Evolutionary conservation across 2,888 invertebrate genomes (phyloP).

Genomic region (Aphrophora alni): DNA sequence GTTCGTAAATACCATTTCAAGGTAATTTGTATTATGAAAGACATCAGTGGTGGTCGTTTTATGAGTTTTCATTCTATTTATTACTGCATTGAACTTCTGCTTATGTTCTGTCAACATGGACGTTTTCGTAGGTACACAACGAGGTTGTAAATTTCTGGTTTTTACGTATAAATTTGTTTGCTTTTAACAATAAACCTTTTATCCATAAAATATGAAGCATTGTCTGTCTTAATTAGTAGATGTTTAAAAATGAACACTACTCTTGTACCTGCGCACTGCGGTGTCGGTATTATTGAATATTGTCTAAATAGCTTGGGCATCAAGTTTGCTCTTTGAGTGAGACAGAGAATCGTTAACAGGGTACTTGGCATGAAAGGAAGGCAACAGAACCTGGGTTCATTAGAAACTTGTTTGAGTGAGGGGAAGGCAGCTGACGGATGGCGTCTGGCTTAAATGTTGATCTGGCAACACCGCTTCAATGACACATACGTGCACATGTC

Average conservation of each 20-base stretch:
- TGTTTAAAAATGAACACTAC: neutral
- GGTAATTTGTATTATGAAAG: no score
- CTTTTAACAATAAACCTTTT: no score
- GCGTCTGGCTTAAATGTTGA: neutral
- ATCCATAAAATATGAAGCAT: no score
- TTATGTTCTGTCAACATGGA: no score
- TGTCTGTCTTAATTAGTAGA: no score
- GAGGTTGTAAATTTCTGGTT: no score
- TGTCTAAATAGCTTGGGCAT: neutral
- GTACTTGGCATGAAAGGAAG: constrained; percentile 2
- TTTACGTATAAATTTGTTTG: no score
- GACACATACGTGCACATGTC: constrained; percentile 6
- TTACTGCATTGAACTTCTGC: no score
- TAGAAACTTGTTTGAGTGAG: constrained; percentile 9
- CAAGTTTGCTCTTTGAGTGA: neutral
- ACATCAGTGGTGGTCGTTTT: no score
- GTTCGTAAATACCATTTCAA: no score
- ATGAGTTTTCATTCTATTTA: no score
- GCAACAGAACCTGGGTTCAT: constrained; percentile 9
- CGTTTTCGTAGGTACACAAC: no score
- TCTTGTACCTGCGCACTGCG: neutral
- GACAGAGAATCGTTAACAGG: neutral
- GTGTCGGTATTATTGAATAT: neutral
- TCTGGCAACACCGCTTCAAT: neutral
- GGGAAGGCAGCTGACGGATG: constrained; percentile 6